Percentiles rank a stretch among this genome's conserved stretches.
Evolutionary conservation across 1,140 invertebrate genomes (phyloP).

Genomic region (Drosophila melanica): DNA sequence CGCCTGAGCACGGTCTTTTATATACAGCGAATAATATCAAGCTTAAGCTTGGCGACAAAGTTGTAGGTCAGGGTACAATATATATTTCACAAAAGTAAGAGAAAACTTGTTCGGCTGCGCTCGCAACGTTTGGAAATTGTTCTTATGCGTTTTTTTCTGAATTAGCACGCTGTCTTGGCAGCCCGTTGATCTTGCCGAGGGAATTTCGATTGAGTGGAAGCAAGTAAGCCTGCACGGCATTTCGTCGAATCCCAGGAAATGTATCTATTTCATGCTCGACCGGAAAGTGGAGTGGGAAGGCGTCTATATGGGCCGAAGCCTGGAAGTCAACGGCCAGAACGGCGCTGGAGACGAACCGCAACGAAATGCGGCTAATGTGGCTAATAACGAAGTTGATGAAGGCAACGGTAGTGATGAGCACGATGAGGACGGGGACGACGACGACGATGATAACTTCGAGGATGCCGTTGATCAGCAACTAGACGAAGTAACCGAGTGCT

Average conservation of each 20-base stretch:
- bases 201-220: constrained; percentile 78
- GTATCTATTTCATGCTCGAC: constrained; percentile 82
- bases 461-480: constrained; percentile 67
- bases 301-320: constrained; percentile 52
- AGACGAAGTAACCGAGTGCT: constrained; percentile 76
- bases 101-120: constrained; percentile 25
- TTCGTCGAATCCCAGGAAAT: constrained; percentile 71
- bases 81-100: constrained; percentile 81
- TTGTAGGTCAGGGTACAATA: constrained; percentile 69
- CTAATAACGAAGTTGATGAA: constrained; percentile 56
- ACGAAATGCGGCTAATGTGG: constrained; percentile 15
- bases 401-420: constrained; percentile 63
- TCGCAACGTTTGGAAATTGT: constrained; percentile 34
- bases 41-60: constrained; percentile 72
- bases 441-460: constrained; percentile 67
- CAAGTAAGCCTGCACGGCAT: constrained; percentile 79
- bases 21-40: constrained; percentile 76
- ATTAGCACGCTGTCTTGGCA: constrained; percentile 73
- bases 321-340: constrained; percentile 60
- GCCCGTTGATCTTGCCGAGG: constrained; percentile 61
- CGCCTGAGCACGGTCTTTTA: constrained; percentile 69
- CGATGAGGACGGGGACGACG: constrained; percentile 63
- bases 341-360: constrained; percentile 32
- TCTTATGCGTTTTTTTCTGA: constrained; percentile 21
- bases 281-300: constrained; percentile 77